A percentile compares a stretch with the other conserved stretches of the same genome.
Conservation (phyloP, 2,113 vertebrate genomes). For the Hylia prasina region DNA sequence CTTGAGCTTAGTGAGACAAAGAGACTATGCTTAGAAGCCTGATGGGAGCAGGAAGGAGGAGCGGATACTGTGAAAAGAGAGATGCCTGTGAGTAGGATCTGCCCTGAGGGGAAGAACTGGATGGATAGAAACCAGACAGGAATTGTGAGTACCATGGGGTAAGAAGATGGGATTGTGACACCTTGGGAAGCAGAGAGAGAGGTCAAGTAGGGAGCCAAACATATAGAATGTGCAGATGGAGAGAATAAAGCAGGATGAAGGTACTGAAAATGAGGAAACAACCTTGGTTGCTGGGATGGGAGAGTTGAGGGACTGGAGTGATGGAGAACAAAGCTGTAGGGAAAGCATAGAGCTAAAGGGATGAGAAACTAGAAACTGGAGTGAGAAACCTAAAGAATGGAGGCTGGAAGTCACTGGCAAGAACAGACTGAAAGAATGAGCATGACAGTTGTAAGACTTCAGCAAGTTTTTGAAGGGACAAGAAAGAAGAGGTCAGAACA, state of each 20-base stretch:
- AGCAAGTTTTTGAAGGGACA: neutral
- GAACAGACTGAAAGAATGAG: neutral
- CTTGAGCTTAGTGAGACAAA: neutral
- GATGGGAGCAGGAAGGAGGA: neutral
- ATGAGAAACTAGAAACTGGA: neutral
- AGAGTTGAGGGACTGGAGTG: fast-evolving
- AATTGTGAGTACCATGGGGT: neutral
- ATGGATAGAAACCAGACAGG: neutral
- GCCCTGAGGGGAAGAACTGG: neutral
- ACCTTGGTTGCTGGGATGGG: neutral
- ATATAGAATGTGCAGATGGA: neutral
- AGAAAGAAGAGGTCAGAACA: neutral
- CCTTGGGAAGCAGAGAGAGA: neutral
- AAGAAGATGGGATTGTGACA: neutral
- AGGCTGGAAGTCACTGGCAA: neutral
- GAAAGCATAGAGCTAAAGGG: neutral
- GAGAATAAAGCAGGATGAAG: neutral
- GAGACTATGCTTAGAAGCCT: neutral
- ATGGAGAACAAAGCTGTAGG: neutral
- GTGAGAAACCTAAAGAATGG: neutral
- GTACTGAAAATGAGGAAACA: neutral
- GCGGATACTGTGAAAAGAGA: neutral
- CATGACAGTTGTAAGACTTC: neutral
- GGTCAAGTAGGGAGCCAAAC: neutral
- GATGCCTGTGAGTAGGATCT: neutral